A percentile compares a stretch with the other conserved stretches of the same genome.
Conservation (phyloP, 37 sponge, comb jelly and placozoan species). For the Eunapius fragilis region DNA sequence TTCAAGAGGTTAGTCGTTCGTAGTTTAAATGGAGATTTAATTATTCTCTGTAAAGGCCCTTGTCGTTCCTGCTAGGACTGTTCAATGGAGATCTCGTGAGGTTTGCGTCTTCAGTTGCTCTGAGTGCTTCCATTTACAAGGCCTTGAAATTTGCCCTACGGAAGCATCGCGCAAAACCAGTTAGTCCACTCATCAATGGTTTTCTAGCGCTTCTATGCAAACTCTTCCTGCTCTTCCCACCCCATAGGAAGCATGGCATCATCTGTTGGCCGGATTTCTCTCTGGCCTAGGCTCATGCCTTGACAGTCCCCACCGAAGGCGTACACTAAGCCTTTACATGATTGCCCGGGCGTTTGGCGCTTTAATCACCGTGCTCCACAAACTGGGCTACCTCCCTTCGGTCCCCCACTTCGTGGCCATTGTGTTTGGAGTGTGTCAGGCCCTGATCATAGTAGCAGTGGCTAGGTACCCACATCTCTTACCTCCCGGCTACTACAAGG, state of each 20-base stretch:
- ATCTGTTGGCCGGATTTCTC: slow-evolving; percentile 12
- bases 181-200: slow-evolving; percentile 4
- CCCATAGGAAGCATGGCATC: slow-evolving; percentile 5
- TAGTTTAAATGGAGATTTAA: not conserved
- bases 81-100: not conserved
- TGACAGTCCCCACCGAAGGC: slow-evolving; percentile 11
- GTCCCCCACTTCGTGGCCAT: slow-evolving; percentile 11
- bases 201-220: too few relatives aligned
- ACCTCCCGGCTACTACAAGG: slow-evolving; percentile 16
- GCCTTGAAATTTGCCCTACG: not conserved
- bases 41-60: too few relatives aligned
- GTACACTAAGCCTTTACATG: slow-evolving; percentile 19
- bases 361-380: not conserved
- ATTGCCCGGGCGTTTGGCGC: slow-evolving; percentile 25
- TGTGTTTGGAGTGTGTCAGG: not conserved
- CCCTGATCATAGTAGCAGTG: not conserved
- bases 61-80: not conserved
- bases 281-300: slow-evolving; percentile 11
- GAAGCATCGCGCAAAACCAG: not conserved
- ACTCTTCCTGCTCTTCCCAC: too few relatives aligned
- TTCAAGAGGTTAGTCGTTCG: not conserved
- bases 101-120: slow-evolving; percentile 19
- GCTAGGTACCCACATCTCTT: not conserved
- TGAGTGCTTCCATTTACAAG: slow-evolving; percentile 3
- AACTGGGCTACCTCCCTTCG: slow-evolving; percentile 15